Conservation (phyloP, 2,888 invertebrate genomes). For the Caenorhabditis sinica region DNA sequence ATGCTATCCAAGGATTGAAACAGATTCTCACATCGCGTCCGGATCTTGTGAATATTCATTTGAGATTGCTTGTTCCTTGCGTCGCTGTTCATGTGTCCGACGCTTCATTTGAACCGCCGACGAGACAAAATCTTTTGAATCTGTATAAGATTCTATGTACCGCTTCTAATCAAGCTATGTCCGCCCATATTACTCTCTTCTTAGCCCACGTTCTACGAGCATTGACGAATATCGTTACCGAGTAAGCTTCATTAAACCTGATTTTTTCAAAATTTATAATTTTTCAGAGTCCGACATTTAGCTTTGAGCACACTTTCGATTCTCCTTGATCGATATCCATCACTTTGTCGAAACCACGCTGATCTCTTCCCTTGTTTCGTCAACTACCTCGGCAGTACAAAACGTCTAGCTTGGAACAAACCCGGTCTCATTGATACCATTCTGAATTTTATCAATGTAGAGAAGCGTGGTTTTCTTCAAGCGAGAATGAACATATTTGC, state of each 20-base stretch:
- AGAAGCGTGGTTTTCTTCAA: background rate
- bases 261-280: background rate
- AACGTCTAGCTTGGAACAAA: constrained; percentile 67
- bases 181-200: constrained; percentile 77
- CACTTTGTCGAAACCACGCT: constrained; percentile 69
- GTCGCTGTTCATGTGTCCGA: constrained; percentile 72
- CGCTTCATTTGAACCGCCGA: constrained; percentile 32
- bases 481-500: too few species aligned
- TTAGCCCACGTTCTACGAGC: constrained; percentile 75
- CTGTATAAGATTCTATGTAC: constrained; percentile 62
- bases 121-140: constrained; percentile 53
- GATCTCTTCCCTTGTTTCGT: constrained; percentile 74
- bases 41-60: constrained; percentile 69
- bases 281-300: constrained; percentile 69
- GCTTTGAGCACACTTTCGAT: constrained; percentile 69
- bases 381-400: constrained; percentile 69
- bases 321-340: constrained; percentile 68
- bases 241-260: constrained; percentile 45
- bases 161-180: constrained; percentile 71
- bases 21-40: constrained; percentile 74
- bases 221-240: constrained; percentile 68
- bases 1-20: constrained; percentile 74
- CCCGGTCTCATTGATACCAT: constrained; percentile 69
- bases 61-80: constrained; percentile 73
- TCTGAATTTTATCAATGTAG: constrained; percentile 65